phyloP scores from a whole-genome alignment of 2,113 vertebrate genomes.

The Tachysurus vachellii region DNA sequence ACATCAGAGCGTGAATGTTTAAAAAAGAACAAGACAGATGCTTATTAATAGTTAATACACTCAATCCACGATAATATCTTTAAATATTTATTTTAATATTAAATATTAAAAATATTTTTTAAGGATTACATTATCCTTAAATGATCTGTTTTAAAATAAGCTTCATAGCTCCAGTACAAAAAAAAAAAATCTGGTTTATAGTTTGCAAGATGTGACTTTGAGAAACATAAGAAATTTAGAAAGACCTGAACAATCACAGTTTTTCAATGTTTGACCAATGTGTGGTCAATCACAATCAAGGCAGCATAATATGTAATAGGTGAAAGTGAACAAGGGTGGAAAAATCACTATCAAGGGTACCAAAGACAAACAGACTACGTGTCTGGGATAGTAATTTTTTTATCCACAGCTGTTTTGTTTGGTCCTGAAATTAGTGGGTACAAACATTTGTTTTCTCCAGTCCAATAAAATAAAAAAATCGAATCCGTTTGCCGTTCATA shows the following conservation, averaged over 20 bases:
- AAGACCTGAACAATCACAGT: neutral
- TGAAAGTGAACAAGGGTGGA: neutral
- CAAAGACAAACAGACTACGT: neutral
- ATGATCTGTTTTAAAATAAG: neutral
- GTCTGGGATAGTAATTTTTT: neutral
- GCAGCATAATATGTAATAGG: neutral
- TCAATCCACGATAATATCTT: neutral
- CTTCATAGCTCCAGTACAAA: neutral
- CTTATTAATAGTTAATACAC: neutral
- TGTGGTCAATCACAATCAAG: slow-evolving; percentile 6
- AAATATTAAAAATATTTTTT: neutral
- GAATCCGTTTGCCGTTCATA: no score
- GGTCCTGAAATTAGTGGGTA: neutral
- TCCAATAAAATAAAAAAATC: neutral
- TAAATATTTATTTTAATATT: no score
- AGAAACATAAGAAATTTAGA: neutral
- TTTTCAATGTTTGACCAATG: neutral
- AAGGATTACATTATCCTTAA: neutral
- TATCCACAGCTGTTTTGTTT: neutral
- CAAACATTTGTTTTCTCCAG: neutral
- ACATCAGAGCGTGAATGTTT: neutral
- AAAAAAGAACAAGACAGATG: neutral
- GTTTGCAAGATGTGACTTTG: neutral
- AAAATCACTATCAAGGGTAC: slow-evolving; percentile 4
- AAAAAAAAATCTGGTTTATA: neutral